Conservation (phyloP, 2,888 invertebrate genomes). For the Aphodius granarius region DNA sequence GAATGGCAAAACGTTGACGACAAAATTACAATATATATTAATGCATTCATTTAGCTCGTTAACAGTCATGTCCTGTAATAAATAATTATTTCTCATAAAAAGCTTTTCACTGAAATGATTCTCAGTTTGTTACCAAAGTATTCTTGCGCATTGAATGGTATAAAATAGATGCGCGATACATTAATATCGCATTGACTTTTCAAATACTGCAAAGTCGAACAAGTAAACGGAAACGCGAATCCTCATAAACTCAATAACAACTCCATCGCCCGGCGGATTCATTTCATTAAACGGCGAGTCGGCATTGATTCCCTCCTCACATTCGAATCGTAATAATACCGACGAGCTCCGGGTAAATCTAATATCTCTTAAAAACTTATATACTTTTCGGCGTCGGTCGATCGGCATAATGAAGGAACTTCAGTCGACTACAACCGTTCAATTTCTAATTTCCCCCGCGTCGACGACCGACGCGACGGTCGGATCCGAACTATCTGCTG, state of each 20-base stretch:
- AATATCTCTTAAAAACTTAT: background rate
- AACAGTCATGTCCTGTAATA: background rate
- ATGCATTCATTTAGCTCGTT: background rate
- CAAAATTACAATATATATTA: background rate
- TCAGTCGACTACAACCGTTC: background rate
- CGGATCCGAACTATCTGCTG: background rate
- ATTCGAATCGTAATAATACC: background rate
- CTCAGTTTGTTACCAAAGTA: background rate
- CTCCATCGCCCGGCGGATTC: background rate
- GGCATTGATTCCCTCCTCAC: background rate
- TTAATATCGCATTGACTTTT: background rate
- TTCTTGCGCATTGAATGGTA: background rate
- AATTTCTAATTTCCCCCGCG: background rate
- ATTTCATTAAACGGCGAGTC: background rate
- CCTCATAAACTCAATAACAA: background rate
- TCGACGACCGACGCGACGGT: too few relatives aligned
- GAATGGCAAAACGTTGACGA: background rate
- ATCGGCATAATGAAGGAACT: background rate
- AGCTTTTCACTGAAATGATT: too few relatives aligned
- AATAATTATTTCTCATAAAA: background rate
- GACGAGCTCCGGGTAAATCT: background rate
- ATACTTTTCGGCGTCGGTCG: background rate
- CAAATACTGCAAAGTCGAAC: background rate
- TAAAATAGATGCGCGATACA: background rate
- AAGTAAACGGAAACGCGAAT: background rate